Evolutionary conservation across 2,888 invertebrate species (phyloP), one percentile per base, ranked within the genome.

Genomic region (Baronia brevicornis): DNA sequence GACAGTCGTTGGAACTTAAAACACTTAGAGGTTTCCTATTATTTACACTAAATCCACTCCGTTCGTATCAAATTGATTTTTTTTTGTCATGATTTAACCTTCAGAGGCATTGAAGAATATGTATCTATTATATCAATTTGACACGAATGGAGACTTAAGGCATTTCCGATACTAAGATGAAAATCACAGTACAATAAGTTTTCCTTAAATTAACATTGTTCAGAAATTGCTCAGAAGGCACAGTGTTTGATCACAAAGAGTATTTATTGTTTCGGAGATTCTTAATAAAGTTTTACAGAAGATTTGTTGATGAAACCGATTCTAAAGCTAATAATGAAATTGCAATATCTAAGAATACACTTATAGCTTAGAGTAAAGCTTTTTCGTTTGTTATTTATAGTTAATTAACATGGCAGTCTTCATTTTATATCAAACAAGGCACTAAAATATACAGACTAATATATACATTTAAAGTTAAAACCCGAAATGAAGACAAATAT

Each of bases 361-460:
- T 79, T 80, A 79, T 74, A 70, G 78, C 79, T 80, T 75, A 77
- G 45, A 58, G 75, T 82, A 82, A 82, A 82, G 82, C 82, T 82
- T 70, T 60, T 68, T 70, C 50, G 56, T 69, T 78, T 65, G 61
- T 67, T 65, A n/a, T 65, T 62, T 63, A 60, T 60, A 64, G 58
- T 64, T 72, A 60, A 64, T 64, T 62, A 71, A 75, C 74, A 84
- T 84, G 84, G 84, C 84, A 84, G 84, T 84, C 84, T 84, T 84
- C 65, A 69, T 67, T 77, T 70, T 59, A 71, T 59, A 69, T 61
- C 63, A 65, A 71, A 77, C 71, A 69, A 71, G 66, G 60, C 64
- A 63, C 67, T 65, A 71, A 48, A 69, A 61, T 68, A 51, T 74
- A 74, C 61, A 72, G 39, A 39, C 54, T 67, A 67, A 55, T 79